Evolutionary conservation across 2,113 vertebrate species (phyloP), one percentile per base, ranked within the genome.

Genomic region (Porphyrio hochstetteri): DNA sequence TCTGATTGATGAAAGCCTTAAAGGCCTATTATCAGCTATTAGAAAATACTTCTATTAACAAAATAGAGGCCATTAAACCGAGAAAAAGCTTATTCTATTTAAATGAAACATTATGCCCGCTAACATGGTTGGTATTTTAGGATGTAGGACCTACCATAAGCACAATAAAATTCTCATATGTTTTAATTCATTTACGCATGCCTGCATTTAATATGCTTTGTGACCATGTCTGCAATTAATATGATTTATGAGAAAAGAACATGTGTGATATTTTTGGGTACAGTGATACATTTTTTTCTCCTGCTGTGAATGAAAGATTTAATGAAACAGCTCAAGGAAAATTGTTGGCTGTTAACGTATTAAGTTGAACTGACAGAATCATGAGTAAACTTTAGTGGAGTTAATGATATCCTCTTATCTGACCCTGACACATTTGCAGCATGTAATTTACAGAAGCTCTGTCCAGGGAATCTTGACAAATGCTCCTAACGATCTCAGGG

Each of bases 381-480:
- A 95, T 71, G 96, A 97, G 97, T 97, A 98, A 97, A 98, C 97
- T 98, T 98, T 97, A 95, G 94, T 80, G 36, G 88, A 97, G 97
- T 98, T 98, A 98, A 98, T 98, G 98, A 98, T 98, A 98, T 98
- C 97, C 98, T 98, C 98, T 98, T 98, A 98, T 98, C 98, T 98
- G 98, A 98, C 98, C 98, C 98, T 98, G 98, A 98, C 98, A 98
- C 98, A 98, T 98, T 98, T 98, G 97, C 98, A 97, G 98, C 98
- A 98, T 98, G 98, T 98, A 98, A 98, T 98, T 98, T 98, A 98
- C 98, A 98, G 98, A 98, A 98, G 98, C 98, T 98, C 98, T 98
- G 98, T 98, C 98, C 98, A 98, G 98, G 98, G 98, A 98, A 98
- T 98, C 98, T 97, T 98, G 98, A 98, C 98, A 98, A 98, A 98